Percentiles rank a stretch among this genome's conserved stretches.
These are phyloP conservation scores for Ataeniobius toweri DNA, from an alignment of 2,797 vertebrate species.

Conservation along the genomic window DNA sequence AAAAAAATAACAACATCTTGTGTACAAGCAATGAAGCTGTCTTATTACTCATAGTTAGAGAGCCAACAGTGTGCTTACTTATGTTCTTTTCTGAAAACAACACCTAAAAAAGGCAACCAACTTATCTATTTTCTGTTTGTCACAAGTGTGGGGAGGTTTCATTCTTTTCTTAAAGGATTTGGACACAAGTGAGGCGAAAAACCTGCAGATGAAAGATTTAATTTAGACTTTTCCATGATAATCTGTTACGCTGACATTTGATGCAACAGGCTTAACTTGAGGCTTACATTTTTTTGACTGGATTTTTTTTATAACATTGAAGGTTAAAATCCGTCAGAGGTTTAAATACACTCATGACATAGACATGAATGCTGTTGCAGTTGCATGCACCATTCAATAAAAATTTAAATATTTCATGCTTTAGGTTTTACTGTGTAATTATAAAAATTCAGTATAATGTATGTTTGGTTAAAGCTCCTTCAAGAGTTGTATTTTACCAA, in stretches of 20 bases:
- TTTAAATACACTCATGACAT: background rate
- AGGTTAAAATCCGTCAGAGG: background rate
- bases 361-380: background rate
- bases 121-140: slow-evolving; percentile 38
- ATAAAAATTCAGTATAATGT: background rate
- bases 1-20: slow-evolving; percentile 57
- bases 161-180: slow-evolving; percentile 30
- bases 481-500: background rate
- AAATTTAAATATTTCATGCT: background rate
- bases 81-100: slow-evolving; percentile 44
- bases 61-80: slow-evolving; percentile 51
- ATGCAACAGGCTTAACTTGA: slow-evolving; percentile 22
- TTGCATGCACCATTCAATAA: background rate
- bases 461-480: background rate
- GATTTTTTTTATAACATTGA: slow-evolving; percentile 31
- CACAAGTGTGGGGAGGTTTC: slow-evolving; percentile 26
- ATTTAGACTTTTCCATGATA: slow-evolving; percentile 26
- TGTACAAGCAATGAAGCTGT: slow-evolving; percentile 65
- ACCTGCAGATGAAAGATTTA: slow-evolving; percentile 36
- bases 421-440: background rate
- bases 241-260: slow-evolving; percentile 44
- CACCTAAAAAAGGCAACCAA: slow-evolving; percentile 23
- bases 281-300: background rate
- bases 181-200: slow-evolving; percentile 8
- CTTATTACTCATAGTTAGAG: slow-evolving; percentile 61